Evolutionary conservation across 2,888 invertebrate genomes (phyloP), one percentile per base, ranked within the genome.

Genomic region (Conops quadrifasciatus): DNA sequence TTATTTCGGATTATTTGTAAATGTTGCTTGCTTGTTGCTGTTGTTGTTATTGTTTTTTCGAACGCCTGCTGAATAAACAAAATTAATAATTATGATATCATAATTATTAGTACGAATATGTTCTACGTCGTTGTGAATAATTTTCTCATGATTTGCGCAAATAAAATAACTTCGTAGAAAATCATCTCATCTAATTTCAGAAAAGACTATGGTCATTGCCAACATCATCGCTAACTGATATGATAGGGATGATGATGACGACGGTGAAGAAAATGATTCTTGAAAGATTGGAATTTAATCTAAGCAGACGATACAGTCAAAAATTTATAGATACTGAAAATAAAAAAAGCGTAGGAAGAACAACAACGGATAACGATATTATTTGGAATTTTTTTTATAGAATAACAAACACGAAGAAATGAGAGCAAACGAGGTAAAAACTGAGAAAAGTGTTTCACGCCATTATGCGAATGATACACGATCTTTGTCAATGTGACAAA

Each of bases 161-260:
- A 36, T 36, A 9, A 58, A 58, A 28, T 15, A 3, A 19, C 13
- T 21, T 21, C 28, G 26, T 26, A 58, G 5, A 24, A 58, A 24
- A 58, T 58, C 58, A 58, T 56, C 53, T 24, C 53, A 24, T 58
- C 58, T 58, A 58, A 58, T 58, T 58, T 58, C 58, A 58, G 58
- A n/a, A 28, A 28, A 24, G 58, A 58, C 28, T 15, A 26, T 28
- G 58, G 24, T 28, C 3, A 58, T 28, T 19, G n/a, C 13, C 36
- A 53, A 19, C 21, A 21, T 24, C 13, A 26, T 28, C 28, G 28
- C 26, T 28, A 16, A 49, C 36, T 7, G 36, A 7, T 4, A 36
- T 36, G 49, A 49, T 49, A 16, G n/a, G 9, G 24, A 36, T 36
- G 9, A 36, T 36, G 36, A 36, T 36, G 4, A 36, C 4, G 36